Base-by-base conservation (phyloP, 2,113 vertebrate genomes). In the Tautogolabrus adspersus region DNA sequence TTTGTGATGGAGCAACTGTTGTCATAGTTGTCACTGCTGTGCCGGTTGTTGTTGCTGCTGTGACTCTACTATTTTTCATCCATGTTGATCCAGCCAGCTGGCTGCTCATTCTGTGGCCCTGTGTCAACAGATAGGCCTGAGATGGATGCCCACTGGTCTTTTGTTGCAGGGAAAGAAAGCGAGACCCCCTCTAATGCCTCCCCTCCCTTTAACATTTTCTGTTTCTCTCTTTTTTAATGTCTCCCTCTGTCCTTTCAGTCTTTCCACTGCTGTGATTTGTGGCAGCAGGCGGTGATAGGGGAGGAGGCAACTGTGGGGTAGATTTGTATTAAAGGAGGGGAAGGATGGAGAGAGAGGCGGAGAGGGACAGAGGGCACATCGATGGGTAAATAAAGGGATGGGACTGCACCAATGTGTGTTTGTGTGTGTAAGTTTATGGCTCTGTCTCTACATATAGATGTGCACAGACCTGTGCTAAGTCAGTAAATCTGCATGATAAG, bases 121-220 rank as follows among this genome's bases (percentile, higher is more conserved):
- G 88, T 82, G 89, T 89, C 82, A 85, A 87, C 82, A 90, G 89
- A 88, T 88, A 87, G 83, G 79, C 73, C 82, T 12, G 77, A 89
- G 89, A 90, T 88, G 77, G 88, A 91, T 84, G 86, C 78, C 83
- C 86, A 74, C 83, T 83, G 81, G 71, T 88, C 86, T 83, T 87
- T 89, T 87, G 85, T 90, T 70, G 51, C 66, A 21, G 34, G 19
- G 65, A 59, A 60, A 77, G 69, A 60, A 79, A 69, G 56, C 68
- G 16, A 77, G 75, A 64, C 46, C 71, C 73, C 40, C 61, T 26
- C 69, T 62, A 82, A 72, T 65, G 51, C 58, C 37, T 59, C 64
- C 73, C 61, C 75, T 61, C 71, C 51, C 44, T 80, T 68, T 34
- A 63, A 64, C 57, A 47, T 79, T 86, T 88, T 75, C 72, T 55